Percentiles rank a stretch among this genome's conserved stretches.
These are phyloP conservation scores for Protonemura montana DNA, from an alignment of 2,888 invertebrate genomes.

Conservation along the genomic window DNA sequence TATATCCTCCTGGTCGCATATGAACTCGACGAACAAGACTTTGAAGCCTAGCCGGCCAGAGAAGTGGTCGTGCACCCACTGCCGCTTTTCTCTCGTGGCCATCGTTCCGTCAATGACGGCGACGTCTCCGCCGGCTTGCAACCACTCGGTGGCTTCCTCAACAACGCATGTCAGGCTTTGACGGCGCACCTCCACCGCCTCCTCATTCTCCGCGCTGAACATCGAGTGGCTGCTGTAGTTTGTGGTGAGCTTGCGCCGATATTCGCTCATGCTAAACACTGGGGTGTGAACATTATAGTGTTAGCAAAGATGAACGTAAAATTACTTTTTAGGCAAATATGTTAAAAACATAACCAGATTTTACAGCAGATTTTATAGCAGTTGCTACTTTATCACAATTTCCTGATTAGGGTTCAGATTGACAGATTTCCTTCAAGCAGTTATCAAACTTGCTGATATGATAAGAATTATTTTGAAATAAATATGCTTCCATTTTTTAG, in stretches of 20 bases:
- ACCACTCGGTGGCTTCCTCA: constrained; percentile 85
- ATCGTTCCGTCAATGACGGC: constrained; percentile 90
- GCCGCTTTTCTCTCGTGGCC: constrained; percentile 81
- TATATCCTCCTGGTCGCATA: constrained; percentile 81
- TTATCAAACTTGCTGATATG: too few species aligned
- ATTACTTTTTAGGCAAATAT: too few species aligned
- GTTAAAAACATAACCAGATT: too few species aligned
- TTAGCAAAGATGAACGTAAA: too few species aligned
- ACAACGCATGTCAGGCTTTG: constrained; percentile 85
- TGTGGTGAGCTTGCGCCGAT: constrained; percentile 82
- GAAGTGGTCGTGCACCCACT: constrained; percentile 77
- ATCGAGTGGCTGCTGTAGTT: constrained; percentile 86
- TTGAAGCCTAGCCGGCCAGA: constrained; percentile 78
- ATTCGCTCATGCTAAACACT: constrained; percentile 95
- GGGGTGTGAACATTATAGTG: too few species aligned
- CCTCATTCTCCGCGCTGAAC: constrained; percentile 84
- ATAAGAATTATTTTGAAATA: too few species aligned
- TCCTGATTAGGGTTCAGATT: too few species aligned
- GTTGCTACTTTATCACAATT: too few species aligned
- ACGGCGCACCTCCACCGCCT: constrained; percentile 81
- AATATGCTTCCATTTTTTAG: too few species aligned
- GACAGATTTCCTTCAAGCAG: too few species aligned
- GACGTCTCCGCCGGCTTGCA: constrained; percentile 54
- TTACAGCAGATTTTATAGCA: too few species aligned
- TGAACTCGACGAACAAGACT: constrained; percentile 90